Base-by-base conservation (phyloP, 2,797 vertebrate genomes). In the Microchirus variegatus region DNA sequence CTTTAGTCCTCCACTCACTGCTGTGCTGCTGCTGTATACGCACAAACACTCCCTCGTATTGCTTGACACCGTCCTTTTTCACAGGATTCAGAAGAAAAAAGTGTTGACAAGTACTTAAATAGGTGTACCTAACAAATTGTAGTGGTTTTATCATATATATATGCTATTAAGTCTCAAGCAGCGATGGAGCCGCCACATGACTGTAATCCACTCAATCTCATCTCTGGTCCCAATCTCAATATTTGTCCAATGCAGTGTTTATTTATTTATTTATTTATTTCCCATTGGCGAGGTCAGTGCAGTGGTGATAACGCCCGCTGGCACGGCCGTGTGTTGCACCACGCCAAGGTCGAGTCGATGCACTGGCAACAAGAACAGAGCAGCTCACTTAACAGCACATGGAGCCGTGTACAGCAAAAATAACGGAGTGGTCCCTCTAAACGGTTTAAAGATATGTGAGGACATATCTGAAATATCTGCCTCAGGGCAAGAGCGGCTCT, bases 291-390 rank as follows among this genome's bases (percentile, higher is more conserved):
- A 86, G 85, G 77, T 72, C 70, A 17, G 56, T 42, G 11, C 35
- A 15, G 63, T 2, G 51, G 59, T 14, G 71, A 82, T 85, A 83
- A 62, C 15, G 48, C 45, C 41, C 22, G 74, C 74, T 46, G 69
- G 66, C 48, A 11, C 15, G 63, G 22, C 54, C 2, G 16, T 62
- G 74, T 74, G 56, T 76, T 68, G 67, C 38, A 7, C 42, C 0
- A 54, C 22, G 66, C 60, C 77, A 66, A 79, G 83, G 88, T 79
- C 80, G 9, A 52, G 18, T 2, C 9, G 1, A 38, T 59, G 61
- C 69, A 50, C 57, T 57, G 67, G 69, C 69, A 80, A 78, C 77
- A 69, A 22, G 41, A 72, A 55, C 26, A 40, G 14, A 19, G 63
- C 44, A n/a, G 49, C 48, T 13, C 45, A 35, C 26, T 69, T 22